Base-by-base conservation (phyloP, 2,797 vertebrate genomes). In the Pantherophis vulpinus region DNA sequence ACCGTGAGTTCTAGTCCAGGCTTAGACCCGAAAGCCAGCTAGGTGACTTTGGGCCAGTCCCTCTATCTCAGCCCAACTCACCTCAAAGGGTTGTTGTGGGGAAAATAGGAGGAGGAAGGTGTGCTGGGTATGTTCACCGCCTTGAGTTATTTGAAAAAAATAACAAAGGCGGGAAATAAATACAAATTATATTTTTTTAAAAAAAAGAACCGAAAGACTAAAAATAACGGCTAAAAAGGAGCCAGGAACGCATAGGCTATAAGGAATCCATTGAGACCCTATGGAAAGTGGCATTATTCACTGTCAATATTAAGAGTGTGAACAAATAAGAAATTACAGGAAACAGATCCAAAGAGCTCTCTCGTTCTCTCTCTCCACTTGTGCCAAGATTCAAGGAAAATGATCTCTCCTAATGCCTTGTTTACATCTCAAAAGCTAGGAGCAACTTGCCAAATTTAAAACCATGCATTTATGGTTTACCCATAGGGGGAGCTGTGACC, bases 401-500 rank as follows among this genome's bases (percentile, higher is more conserved):
- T 7, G 59, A 12, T 23, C 10, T n/a, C 4, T 1, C 0, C 7
- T 18, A 27, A 51, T 16, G 25, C 42, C 42, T 54, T 2, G 42
- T 63, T 51, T 66, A 18, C 8, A 27, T 51, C 60, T 18, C 5
- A 27, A 79, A 87, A 60, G 56, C 2, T 37, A 27, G 12, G 60
- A 4, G 16, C 37, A 23, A 16, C 14, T 0, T 87, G 66, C 90
- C 95, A 13, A 14, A 86, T 0, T 5, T 29, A 0, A 70, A 88
- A 29, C 0, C 9, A 29, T 27, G 7, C 32, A 29, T 88, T 32
- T 11, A 18, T 9, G 2, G 88, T 0, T 83, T 56, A 91, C 55
- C 94, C 51, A 83, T 93, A 96, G 96, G 55, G 93, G 93, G 93
- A 61, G 94, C 91, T 94, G 63, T 89, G 60, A 2, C 55, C 58